Evolutionary conservation across 2,888 invertebrate genomes (phyloP).

Genomic region (Limnephilus lunatus): DNA sequence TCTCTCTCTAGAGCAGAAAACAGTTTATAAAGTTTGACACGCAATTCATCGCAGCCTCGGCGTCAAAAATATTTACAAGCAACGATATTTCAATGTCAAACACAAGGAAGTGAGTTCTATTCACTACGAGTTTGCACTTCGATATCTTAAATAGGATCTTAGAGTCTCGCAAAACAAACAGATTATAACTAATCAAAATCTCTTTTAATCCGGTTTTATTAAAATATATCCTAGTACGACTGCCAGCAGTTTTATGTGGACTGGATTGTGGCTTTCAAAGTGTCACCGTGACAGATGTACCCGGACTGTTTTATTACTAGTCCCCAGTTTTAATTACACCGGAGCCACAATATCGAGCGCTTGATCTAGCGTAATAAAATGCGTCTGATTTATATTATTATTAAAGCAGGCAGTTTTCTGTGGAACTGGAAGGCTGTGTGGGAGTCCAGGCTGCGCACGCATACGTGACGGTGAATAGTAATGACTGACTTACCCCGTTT

Average conservation of each 20-base stretch:
- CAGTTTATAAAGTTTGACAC: constrained; percentile 16
- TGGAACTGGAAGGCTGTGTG: not conserved
- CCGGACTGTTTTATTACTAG: constrained; percentile 57
- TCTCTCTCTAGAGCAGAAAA: constrained; percentile 21
- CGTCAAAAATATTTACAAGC: constrained; percentile 31
- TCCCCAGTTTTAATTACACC: constrained; percentile 64
- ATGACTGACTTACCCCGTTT: constrained; percentile 32
- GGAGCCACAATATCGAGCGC: constrained; percentile 52
- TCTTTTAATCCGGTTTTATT: constrained; percentile 27
- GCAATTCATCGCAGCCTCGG: not conserved
- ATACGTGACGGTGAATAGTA: constrained; percentile 41
- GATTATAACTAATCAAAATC: not conserved
- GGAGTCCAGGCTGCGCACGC: constrained; percentile 35
- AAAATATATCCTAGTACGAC: not conserved
- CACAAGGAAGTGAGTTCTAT: not conserved
- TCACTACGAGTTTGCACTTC: constrained; percentile 21
- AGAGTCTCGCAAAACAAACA: constrained; percentile 8
- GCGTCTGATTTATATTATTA: constrained; percentile 58
- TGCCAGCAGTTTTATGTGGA: not conserved
- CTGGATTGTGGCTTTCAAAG: constrained; percentile 24
- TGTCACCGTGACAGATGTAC: constrained; percentile 44
- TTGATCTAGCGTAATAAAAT: constrained; percentile 62
- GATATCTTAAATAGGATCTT: constrained; percentile 13
- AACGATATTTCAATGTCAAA: constrained; percentile 31
- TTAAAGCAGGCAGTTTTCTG: not conserved